Evolutionary conservation across 2,888 invertebrate genomes (phyloP), one percentile per base, ranked within the genome.

Genomic region (Anorthoa munda): DNA sequence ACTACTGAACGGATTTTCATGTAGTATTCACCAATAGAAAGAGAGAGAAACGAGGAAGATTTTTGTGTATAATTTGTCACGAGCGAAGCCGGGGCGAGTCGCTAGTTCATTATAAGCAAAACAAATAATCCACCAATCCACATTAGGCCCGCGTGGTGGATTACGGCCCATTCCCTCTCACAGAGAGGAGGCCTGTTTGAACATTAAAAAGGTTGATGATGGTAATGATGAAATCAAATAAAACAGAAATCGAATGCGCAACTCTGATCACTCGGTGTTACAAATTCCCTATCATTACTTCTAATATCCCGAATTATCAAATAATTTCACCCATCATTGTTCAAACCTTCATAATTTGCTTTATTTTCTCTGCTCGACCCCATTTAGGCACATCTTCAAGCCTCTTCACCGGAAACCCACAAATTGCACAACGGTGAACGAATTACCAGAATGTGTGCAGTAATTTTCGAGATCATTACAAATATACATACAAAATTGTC

Each of bases 401-500:
- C 55, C 55, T 39, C 70, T 76, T 77, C 76, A 75, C 59, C 70
- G 77, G 74, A 71, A 84, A 84, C 77, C 75, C 82, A 77, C 73
- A 77, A 78, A 80, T 86, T 82, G 63, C 70, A 51, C 78, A 86
- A 85, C 77, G 79, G 66, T 75, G 75, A 75, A 79, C 75, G 74
- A 81, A 79, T 84, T 79, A 82, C 60, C 48, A 9, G 39, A 76
- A 69, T 63, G 75, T 71, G 68, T 66, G 58, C 71, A 81, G 73
- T 72, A 63, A 70, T 85, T 85, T 73, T 85, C 64, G 77, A 86
- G 85, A 84, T 84, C 78, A 79, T 55, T 67, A 72, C 84, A 86
- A 82, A 86, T 72, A 86, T 66, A 86, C 82, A 77, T 53, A 79
- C 72, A 66, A 61, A 71, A 77, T 81, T 74, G 71, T 76, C 83